Base-by-base conservation (phyloP, 2,888 invertebrate species). In the Synergus gifuensis region DNA sequence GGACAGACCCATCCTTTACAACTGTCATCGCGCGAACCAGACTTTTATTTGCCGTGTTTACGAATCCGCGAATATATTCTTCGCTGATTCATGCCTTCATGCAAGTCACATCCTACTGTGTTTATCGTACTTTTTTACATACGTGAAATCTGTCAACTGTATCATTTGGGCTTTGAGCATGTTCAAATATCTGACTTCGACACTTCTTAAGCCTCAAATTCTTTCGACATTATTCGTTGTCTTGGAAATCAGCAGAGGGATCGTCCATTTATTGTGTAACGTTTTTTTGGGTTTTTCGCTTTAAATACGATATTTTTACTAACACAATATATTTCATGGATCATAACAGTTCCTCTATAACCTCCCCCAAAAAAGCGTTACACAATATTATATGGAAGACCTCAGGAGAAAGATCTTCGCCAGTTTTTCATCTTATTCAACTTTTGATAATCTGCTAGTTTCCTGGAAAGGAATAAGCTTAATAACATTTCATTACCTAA, bases 11-110 rank as follows among this genome's bases (percentile, higher is more conserved):
- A 73, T 73, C 54, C 49, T 73, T 73, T 73, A 36, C 36, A 54
- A 54, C 73, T 73, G 73, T 73, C 73, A 73, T 54, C 73, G 36
- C 12, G 49, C 16, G 49, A 73, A 28, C 54, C 73, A 54, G 73
- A 73, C 46, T 73, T 73, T 54, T 54, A 54, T 54, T 54, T 49
- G 36, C 40, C 36, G 54, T 73, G 36, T 73, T 54, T 73, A 73
- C 54, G 49, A 73, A 73, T 28, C 9, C 11, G 12, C 28, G 54
- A 73, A 36, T 67, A 22, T 54, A 36, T 54, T 49, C 36, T 73
- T 49, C 9, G 12, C 36, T 73, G 73, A 73, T 28, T 73, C 73
- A 73, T 54, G 16, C 28, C 49, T 28, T 16, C 49, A 49, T n/a
- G 36, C 16, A 54, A 36, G 8, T 54, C 54, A 22, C 28, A 54